Percentiles rank a stretch among this genome's conserved stretches.
phyloP scores from a whole-genome alignment of 2,797 vertebrate genomes.

The Manis crassicaudata region DNA sequence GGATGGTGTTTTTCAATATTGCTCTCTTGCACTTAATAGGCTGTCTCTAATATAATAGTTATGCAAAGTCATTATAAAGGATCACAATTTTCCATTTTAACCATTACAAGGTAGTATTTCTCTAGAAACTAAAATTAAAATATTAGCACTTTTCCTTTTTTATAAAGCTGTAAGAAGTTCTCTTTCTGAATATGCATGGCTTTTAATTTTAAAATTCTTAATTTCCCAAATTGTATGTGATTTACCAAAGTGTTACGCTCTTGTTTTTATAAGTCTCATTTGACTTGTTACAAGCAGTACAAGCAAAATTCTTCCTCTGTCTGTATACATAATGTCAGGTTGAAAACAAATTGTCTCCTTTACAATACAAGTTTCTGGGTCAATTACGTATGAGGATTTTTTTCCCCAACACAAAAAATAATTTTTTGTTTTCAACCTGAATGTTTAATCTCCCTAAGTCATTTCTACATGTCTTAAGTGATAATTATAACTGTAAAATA shows the following conservation, averaged over 20 bases:
- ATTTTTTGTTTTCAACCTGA: constrained; percentile 76
- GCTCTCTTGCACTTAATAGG: background rate
- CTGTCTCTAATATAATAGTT: background rate
- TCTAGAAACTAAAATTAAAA: constrained; percentile 40
- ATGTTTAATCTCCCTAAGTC: constrained; percentile 78
- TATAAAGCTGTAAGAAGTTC: constrained; percentile 56
- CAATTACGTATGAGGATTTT: constrained; percentile 66
- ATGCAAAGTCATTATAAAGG: constrained; percentile 16
- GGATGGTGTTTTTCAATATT: background rate
- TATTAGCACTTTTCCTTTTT: constrained; percentile 19
- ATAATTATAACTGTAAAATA: constrained; percentile 75
- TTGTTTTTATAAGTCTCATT: constrained; percentile 74
- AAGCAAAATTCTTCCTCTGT: constrained; percentile 75
- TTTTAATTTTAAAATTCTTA: constrained; percentile 78
- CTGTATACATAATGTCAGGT: constrained; percentile 73
- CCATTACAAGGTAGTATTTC: constrained; percentile 45
- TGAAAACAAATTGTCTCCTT: constrained; percentile 79
- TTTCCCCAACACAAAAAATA: constrained; percentile 68
- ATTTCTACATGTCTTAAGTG: constrained; percentile 69
- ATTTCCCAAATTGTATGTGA: constrained; percentile 76
- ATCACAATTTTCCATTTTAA: constrained; percentile 56
- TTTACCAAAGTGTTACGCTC: constrained; percentile 71
- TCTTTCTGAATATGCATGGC: constrained; percentile 71
- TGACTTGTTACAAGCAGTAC: constrained; percentile 70
- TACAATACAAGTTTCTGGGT: constrained; percentile 76